These are phyloP conservation scores for Zaprionus camerounensis DNA, from an alignment of 1,140 invertebrate genomes.

Conservation along the genomic window DNA sequence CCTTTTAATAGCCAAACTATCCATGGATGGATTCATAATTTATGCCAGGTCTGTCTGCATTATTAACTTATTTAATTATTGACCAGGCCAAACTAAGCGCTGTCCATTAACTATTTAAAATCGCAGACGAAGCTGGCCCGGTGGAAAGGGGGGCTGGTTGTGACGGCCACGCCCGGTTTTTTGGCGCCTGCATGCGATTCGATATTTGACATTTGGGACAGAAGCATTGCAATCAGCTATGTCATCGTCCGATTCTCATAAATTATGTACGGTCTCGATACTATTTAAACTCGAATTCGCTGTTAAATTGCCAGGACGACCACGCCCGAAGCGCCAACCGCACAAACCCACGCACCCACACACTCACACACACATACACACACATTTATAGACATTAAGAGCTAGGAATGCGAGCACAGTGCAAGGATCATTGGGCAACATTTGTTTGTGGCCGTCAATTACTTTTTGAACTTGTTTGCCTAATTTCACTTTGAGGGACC, in stretches of 20 bases:
- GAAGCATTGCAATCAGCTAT: not conserved
- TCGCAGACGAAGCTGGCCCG: not conserved
- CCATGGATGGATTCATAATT: slow-evolving; percentile 41
- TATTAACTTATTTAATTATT: slow-evolving; percentile 63
- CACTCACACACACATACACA: not conserved
- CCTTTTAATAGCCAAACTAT: slow-evolving; percentile 19
- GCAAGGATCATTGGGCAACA: slow-evolving; percentile 17
- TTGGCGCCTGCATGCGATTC: slow-evolving; percentile 29
- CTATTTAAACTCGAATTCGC: not conserved
- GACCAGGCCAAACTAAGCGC: slow-evolving; percentile 27
- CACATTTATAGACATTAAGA: not conserved
- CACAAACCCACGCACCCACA: not conserved
- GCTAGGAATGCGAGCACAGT: slow-evolving; percentile 1
- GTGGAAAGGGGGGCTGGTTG: not conserved
- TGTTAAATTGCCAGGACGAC: slow-evolving; percentile 14
- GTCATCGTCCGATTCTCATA: not conserved
- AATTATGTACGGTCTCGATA: not conserved
- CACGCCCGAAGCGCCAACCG: slow-evolving; percentile 5
- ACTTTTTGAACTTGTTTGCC: slow-evolving; percentile 29
- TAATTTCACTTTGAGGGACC: slow-evolving; percentile 13
- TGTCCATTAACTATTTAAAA: slow-evolving; percentile 47
- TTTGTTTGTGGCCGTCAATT: slow-evolving; percentile 23
- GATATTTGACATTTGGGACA: not conserved
- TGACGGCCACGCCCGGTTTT: slow-evolving; percentile 1
- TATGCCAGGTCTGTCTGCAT: slow-evolving; percentile 57